phyloP scores from a whole-genome alignment of 1,140 invertebrate species.

The Eurosta solidaginis region DNA sequence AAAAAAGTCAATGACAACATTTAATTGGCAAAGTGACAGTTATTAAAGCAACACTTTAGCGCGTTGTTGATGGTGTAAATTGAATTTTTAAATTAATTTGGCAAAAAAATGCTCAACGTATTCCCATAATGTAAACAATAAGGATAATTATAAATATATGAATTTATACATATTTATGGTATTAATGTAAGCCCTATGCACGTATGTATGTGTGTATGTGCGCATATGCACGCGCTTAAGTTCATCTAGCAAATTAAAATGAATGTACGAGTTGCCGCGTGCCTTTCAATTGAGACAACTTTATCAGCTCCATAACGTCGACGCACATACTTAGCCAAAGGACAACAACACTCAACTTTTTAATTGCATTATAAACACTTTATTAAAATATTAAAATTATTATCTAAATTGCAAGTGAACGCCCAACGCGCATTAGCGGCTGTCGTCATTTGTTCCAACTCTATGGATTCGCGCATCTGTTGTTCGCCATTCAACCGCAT shows the following conservation, averaged over 20 bases:
- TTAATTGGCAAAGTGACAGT: slow-evolving; percentile 20
- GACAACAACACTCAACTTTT: slow-evolving; percentile 16
- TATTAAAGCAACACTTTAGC: background rate
- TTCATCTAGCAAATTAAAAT: background rate
- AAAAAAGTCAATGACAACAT: background rate
- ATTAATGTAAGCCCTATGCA: no score
- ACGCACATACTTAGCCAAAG: background rate
- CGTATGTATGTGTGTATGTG: background rate
- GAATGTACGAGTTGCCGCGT: background rate
- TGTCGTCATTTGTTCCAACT: background rate
- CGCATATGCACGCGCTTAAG: background rate
- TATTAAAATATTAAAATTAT: slow-evolving; percentile 36
- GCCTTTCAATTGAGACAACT: background rate
- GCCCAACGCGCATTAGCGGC: background rate
- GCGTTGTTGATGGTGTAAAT: background rate
- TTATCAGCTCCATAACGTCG: background rate
- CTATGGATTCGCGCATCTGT: background rate
- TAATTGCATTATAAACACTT: slow-evolving; percentile 37
- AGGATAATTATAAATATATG: no score
- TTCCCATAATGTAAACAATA: slow-evolving; percentile 7
- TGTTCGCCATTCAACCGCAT: background rate
- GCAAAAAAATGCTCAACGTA: background rate
- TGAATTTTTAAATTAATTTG: slow-evolving; percentile 20
- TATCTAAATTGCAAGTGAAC: slow-evolving; percentile 18
- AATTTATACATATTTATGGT: no score